phyloP scores from a whole-genome alignment of 2,113 vertebrate genomes.

The Chloroceryle aenea region DNA sequence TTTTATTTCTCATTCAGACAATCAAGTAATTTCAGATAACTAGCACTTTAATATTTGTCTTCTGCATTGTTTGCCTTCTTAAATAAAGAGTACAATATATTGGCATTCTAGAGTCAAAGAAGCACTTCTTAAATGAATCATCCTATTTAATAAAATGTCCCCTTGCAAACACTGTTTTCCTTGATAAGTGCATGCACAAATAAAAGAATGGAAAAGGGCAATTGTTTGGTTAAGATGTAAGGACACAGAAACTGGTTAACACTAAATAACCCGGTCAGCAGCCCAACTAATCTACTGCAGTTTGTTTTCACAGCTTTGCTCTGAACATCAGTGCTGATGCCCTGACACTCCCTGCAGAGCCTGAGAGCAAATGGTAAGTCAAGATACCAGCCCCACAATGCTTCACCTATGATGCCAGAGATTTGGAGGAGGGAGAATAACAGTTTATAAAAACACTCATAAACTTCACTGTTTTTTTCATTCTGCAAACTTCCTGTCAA shows the following conservation, averaged over 20 bases:
- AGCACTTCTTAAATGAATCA: slow-evolving; percentile 25
- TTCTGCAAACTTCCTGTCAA: not conserved
- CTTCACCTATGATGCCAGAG: slow-evolving; percentile 71
- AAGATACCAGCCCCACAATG: slow-evolving; percentile 70
- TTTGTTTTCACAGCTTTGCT: slow-evolving; percentile 88
- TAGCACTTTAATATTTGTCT: slow-evolving; percentile 33
- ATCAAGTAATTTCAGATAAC: slow-evolving; percentile 2
- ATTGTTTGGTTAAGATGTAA: slow-evolving; percentile 52
- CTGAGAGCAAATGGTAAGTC: slow-evolving; percentile 61
- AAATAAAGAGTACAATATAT: not conserved
- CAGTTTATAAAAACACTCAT: slow-evolving; percentile 69
- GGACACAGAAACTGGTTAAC: slow-evolving; percentile 53
- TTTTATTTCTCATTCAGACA: slow-evolving; percentile 21
- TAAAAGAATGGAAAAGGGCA: slow-evolving; percentile 50
- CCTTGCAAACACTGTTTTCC: slow-evolving; percentile 36
- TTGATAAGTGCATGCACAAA: slow-evolving; percentile 57
- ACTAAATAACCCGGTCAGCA: slow-evolving; percentile 69
- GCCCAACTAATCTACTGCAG: slow-evolving; percentile 72
- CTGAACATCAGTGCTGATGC: slow-evolving; percentile 65
- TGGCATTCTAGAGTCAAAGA: not conserved
- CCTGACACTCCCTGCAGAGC: slow-evolving; percentile 77
- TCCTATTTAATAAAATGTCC: not conserved
- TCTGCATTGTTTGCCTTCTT: slow-evolving; percentile 1
- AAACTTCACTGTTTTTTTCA: slow-evolving; percentile 15
- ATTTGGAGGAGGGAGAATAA: slow-evolving; percentile 57